These are phyloP conservation scores for Malurus leucopterus DNA, from an alignment of 2,797 vertebrate genomes.

Conservation along the genomic window DNA sequence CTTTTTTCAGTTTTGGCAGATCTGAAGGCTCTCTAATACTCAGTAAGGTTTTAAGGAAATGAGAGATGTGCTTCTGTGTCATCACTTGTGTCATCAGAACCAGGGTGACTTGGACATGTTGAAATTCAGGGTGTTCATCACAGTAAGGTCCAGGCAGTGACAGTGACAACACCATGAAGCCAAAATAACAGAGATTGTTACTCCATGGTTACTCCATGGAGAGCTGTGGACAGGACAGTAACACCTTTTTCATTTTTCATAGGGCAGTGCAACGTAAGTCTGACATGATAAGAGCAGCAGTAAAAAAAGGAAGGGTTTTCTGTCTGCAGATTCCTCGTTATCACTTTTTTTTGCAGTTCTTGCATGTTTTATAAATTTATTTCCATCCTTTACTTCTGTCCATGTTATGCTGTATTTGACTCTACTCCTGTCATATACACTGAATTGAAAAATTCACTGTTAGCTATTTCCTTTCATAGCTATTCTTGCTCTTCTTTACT, in stretches of 20 bases:
- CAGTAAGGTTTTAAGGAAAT: not conserved
- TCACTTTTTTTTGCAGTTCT: not conserved
- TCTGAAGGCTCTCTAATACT: not conserved
- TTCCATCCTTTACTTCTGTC: not conserved
- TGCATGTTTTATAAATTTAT: not conserved
- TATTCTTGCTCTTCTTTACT: not conserved
- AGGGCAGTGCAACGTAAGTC: not conserved
- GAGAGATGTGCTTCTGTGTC: not conserved
- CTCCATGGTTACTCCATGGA: not conserved
- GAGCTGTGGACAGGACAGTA: not conserved
- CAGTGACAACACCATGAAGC: not conserved
- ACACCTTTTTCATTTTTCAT: not conserved
- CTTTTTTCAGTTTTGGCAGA: not conserved
- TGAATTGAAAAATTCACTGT: not conserved
- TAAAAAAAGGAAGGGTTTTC: not conserved
- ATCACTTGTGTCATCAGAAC: not conserved
- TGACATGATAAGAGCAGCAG: not conserved
- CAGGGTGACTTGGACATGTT: not conserved
- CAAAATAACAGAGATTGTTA: not conserved
- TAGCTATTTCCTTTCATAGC: not conserved
- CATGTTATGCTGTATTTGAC: not conserved
- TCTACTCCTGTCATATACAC: not conserved
- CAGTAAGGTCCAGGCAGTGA: not conserved
- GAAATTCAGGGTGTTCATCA: not conserved
- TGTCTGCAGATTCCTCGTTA: not conserved